A percentile compares a stretch with the other conserved stretches of the same genome.
Conservation (phyloP, 2,113 vertebrate species). For the Phyllostomus hastatus region DNA sequence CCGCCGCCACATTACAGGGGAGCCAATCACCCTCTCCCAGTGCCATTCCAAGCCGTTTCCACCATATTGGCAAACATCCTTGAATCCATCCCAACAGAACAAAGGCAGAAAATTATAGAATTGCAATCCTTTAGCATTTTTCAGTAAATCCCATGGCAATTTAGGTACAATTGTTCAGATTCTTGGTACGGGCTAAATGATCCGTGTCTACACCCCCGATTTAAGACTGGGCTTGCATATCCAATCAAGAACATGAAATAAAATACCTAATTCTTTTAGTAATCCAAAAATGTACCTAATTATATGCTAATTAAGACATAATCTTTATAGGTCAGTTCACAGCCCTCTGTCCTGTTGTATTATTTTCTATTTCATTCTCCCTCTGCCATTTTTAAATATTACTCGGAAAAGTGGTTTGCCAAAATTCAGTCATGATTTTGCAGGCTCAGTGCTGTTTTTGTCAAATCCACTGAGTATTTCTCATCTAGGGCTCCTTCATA, state of each 20-base stretch:
- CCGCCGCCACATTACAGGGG: accelerated
- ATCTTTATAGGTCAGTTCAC: not conserved
- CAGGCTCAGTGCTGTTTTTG: not conserved
- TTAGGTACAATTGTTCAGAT: not conserved
- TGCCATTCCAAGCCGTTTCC: not conserved
- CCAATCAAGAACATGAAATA: not conserved
- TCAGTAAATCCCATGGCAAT: not conserved
- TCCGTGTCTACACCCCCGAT: not conserved
- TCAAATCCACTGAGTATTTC: not conserved
- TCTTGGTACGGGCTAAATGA: not conserved
- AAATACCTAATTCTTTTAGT: not conserved
- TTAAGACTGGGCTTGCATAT: not conserved
- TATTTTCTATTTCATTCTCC: not conserved
- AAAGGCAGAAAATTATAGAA: not conserved
- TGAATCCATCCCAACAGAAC: not conserved
- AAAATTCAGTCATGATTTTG: not conserved
- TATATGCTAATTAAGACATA: not conserved
- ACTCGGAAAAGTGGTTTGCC: not conserved
- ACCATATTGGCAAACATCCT: not conserved
- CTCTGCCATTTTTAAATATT: not conserved
- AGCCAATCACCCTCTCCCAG: not conserved
- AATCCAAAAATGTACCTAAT: not conserved
- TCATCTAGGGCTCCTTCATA: not conserved
- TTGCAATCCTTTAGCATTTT: not conserved
- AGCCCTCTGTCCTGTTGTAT: not conserved